Evolutionary conservation across 2,888 invertebrate genomes (phyloP), one percentile per base, ranked within the genome.

Genomic region (Zaprionus lineosus): DNA sequence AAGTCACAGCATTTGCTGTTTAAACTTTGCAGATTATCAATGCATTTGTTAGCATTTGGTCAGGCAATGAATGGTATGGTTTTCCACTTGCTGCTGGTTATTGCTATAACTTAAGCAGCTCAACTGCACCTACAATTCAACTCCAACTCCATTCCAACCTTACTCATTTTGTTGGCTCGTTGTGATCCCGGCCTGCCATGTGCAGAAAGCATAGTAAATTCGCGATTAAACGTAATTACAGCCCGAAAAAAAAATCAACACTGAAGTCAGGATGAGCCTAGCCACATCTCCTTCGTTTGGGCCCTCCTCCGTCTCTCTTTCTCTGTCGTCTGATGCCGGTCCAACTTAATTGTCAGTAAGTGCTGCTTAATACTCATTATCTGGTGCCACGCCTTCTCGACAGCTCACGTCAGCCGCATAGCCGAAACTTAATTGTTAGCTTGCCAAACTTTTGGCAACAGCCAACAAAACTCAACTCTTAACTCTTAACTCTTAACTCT

Each of bases 291-390:
- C n/a, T n/a, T n/a, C n/a, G n/a, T n/a, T n/a, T n/a, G n/a, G n/a
- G n/a, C n/a, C n/a, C n/a, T n/a, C n/a, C n/a, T n/a, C 18, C 2
- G 16, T n/a, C 24, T 3, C 7, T 11, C 21, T 1, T 15, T 14
- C 14, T 29, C 19, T 29, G 28, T 29, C 36, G 14, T 36, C 5
- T 14, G 44, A 41, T n/a, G n/a, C n/a, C 24, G 44, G 44, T 46
- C 41, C 58, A 85, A 83, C 77, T 85, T 85, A 82, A 82, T 82
- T 86, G 82, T 72, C 84, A 86, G 86, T 82, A 86, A 86, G 77
- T 82, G 82, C 74, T 86, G 81, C 84, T 82, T 82, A 82, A 85
- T 82, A 67, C 84, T 64, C 62, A 83, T 83, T 83, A 83, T 85
- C 85, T 79, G 75, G 15, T 44, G 62, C 44, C 70, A 65, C 50